Percentiles rank a stretch among this genome's conserved stretches.
Conservation (phyloP, 2,888 invertebrate species). For the Andricus quercusramuli region DNA sequence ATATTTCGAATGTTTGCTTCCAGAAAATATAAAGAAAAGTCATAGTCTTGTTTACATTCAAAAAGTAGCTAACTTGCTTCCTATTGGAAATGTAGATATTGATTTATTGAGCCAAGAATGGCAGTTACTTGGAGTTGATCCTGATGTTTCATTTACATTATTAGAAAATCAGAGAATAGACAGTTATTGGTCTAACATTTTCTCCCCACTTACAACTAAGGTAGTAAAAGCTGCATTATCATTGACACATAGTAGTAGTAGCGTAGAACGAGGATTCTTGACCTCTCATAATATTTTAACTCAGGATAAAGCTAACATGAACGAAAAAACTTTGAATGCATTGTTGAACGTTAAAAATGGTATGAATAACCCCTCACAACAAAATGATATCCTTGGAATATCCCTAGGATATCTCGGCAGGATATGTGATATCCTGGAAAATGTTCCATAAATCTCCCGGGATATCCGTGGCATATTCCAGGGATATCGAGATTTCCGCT, state of each 20-base stretch:
- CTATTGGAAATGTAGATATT: too few species aligned
- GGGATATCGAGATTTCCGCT: too few species aligned
- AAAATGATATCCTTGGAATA: too few species aligned
- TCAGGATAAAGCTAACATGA: conserved; percentile 51
- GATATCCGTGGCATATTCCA: too few species aligned
- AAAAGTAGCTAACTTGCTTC: too few species aligned
- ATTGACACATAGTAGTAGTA: conserved; percentile 47
- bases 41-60: too few species aligned
- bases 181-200: conserved; percentile 45
- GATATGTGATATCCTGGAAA: too few species aligned
- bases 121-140: conserved; percentile 45
- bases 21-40: conserved; percentile 36
- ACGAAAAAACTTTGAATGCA: conserved; percentile 45
- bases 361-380: too few species aligned
- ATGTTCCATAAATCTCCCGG: too few species aligned
- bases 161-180: conserved; percentile 43
- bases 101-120: too few species aligned
- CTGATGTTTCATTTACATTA: conserved; percentile 36
- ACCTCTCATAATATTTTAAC: conserved; percentile 43
- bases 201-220: conserved; percentile 43
- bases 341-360: conserved; percentile 23
- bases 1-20: conserved; percentile 41
- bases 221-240: conserved; percentile 47
- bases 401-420: too few species aligned
- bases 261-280: conserved; percentile 49